A percentile compares a stretch with the other conserved stretches of the same genome.
phyloP scores from a whole-genome alignment of 2,888 invertebrate species.

The Apamea monoglypha region DNA sequence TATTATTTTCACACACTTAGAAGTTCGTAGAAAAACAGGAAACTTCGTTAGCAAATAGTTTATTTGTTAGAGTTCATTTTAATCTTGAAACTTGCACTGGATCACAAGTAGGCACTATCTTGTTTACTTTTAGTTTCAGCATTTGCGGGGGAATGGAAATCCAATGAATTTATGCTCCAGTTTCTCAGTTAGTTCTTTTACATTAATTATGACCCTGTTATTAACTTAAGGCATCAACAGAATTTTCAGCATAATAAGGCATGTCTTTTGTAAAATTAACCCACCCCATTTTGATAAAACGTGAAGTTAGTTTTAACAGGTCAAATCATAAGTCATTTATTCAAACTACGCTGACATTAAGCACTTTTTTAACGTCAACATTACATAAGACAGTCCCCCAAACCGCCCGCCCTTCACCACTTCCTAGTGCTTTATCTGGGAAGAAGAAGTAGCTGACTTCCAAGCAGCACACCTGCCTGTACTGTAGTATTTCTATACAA shows the following conservation, averaged over 20 bases:
- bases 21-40: not conserved
- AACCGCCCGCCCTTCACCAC: too few relatives aligned
- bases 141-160: not conserved
- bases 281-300: not conserved
- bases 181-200: not conserved
- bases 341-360: too few relatives aligned
- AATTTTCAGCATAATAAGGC: not conserved
- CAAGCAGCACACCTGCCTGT: too few relatives aligned
- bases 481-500: too few relatives aligned
- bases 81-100: slow-evolving; percentile 28
- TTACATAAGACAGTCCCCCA: too few relatives aligned
- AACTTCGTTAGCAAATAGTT: slow-evolving; percentile 8
- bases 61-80: not conserved
- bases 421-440: too few relatives aligned
- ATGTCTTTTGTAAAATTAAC: not conserved
- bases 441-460: too few relatives aligned
- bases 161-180: not conserved
- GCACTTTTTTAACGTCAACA: too few relatives aligned
- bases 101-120: not conserved
- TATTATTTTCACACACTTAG: not conserved
- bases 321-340: too few relatives aligned
- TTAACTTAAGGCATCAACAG: not conserved
- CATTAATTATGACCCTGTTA: not conserved
- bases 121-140: slow-evolving; percentile 17
- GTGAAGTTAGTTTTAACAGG: not conserved